Percentiles rank a stretch among this genome's conserved stretches.
Conservation (phyloP, 2,797 vertebrate genomes). For the Channa striata region DNA sequence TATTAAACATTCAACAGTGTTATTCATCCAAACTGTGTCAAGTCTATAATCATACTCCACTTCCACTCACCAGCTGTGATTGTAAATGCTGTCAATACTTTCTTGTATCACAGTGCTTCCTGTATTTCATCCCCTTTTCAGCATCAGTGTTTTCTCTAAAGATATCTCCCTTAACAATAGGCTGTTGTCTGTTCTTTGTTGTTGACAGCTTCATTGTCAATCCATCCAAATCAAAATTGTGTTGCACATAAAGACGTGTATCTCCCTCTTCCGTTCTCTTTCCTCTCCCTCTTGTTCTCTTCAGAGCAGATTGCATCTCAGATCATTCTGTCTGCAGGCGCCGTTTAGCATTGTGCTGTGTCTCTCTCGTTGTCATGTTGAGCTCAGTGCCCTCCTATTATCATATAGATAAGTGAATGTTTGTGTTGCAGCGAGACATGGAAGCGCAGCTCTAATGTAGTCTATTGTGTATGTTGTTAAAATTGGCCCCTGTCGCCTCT, state of each 20-base stretch:
- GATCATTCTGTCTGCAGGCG: conserved; percentile 73
- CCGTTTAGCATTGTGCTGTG: conserved; percentile 64
- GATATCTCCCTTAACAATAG: conserved; percentile 56
- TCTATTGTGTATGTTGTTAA: conserved; percentile 64
- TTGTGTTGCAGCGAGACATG: conserved; percentile 65
- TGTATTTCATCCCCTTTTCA: conserved; percentile 43
- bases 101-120: conserved; percentile 42
- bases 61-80: conserved; percentile 41
- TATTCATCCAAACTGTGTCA: conserved; percentile 35
- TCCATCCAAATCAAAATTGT: conserved; percentile 55
- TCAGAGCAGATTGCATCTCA: conserved; percentile 77
- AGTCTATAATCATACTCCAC: conserved; percentile 45
- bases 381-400: conserved; percentile 77
- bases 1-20: conserved; percentile 36
- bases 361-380: conserved; percentile 62
- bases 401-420: conserved; percentile 84
- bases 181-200: conserved; percentile 66
- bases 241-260: conserved; percentile 57
- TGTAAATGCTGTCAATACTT: conserved; percentile 44
- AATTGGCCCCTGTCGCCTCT: conserved; percentile 63
- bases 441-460: conserved; percentile 61
- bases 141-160: conserved; percentile 37
- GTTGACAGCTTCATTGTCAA: conserved; percentile 74
- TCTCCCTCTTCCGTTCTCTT: conserved; percentile 49
- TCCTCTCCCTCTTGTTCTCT: conserved; percentile 45